These are phyloP conservation scores for Aethina tumida DNA, from an alignment of 1,140 invertebrate species.

Conservation along the genomic window DNA sequence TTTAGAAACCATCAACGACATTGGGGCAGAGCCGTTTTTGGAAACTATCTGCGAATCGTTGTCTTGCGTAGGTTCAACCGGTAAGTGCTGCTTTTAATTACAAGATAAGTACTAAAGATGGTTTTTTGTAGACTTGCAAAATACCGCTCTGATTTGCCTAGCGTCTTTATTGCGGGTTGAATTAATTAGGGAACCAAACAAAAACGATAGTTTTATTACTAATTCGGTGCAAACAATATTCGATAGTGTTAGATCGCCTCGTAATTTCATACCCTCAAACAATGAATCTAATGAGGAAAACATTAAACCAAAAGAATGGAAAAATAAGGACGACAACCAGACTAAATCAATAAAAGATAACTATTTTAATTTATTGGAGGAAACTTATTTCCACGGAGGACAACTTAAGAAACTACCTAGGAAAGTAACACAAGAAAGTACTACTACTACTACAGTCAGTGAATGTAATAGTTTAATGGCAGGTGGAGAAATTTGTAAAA, in stretches of 20 bases:
- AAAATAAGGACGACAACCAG: background rate
- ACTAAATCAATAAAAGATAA: background rate
- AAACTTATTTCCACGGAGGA: constrained; percentile 20
- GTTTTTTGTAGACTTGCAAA: constrained; percentile 29
- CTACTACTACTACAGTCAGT: constrained; percentile 10
- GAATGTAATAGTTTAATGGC: constrained; percentile 16
- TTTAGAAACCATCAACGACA: constrained; percentile 30
- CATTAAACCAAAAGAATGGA: constrained; percentile 7
- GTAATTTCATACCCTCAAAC: constrained; percentile 10
- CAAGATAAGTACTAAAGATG: constrained; percentile 21
- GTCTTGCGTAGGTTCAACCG: constrained; percentile 12
- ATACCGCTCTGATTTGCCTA: constrained; percentile 25
- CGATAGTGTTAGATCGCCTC: constrained; percentile 17
- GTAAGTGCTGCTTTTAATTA: constrained; percentile 30
- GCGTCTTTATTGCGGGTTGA: constrained; percentile 24
- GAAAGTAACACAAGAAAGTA: constrained; percentile 7
- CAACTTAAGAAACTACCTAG: constrained; percentile 16
- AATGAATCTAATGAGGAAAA: constrained; percentile 12
- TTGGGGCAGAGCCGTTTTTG: constrained; percentile 31
- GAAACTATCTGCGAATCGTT: constrained; percentile 36
- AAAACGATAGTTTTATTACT: too few species aligned
- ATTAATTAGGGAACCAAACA: constrained; percentile 4
- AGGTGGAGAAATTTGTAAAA: constrained; percentile 38
- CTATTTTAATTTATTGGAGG: constrained; percentile 14
- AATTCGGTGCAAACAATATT: constrained; percentile 15